Percentiles rank a stretch among this genome's conserved stretches.
Conservation (phyloP, 2,113 vertebrate species). For the Eleginops maclovinus region DNA sequence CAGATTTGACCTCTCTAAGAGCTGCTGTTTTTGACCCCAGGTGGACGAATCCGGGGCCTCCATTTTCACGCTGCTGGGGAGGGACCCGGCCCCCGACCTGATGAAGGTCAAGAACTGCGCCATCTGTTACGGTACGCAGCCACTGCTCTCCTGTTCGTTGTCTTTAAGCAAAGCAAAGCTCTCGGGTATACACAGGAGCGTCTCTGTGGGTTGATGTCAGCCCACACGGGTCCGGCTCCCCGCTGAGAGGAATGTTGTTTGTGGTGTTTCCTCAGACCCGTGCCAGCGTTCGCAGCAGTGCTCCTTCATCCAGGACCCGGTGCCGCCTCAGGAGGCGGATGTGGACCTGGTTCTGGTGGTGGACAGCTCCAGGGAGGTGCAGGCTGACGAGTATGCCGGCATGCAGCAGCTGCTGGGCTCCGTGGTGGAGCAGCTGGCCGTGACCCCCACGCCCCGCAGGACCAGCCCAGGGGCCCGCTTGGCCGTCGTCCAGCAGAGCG, state of each 20-base stretch:
- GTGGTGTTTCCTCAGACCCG: constrained; percentile 79
- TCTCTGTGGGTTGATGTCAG: too few species aligned
- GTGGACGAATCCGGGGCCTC: constrained; percentile 81
- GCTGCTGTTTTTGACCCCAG: constrained; percentile 68
- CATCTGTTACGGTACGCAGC: constrained; percentile 87
- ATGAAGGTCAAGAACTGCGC: constrained; percentile 80
- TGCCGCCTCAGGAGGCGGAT: constrained; percentile 71
- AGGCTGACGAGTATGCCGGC: constrained; percentile 77
- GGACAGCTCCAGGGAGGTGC: constrained; percentile 85
- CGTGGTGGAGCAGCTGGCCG: constrained; percentile 82
- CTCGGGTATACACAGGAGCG: too few species aligned
- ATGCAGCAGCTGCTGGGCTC: constrained; percentile 84
- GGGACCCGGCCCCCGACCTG: constrained; percentile 72
- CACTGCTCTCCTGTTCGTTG: too few species aligned
- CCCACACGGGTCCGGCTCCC: too few species aligned
- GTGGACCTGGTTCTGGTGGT: constrained; percentile 86
- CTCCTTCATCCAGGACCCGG: constrained; percentile 8
- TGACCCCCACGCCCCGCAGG: constrained; percentile 74
- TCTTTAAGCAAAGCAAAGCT: too few species aligned
- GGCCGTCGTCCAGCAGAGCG: constrained; percentile 84
- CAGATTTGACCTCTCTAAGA: too few species aligned
- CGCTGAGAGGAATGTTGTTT: too few species aligned
- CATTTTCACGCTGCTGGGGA: constrained; percentile 79
- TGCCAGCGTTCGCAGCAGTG: constrained; percentile 82
- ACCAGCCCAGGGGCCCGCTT: constrained; percentile 71